A percentile compares a stretch with the other conserved stretches of the same genome.
These are phyloP conservation scores for Macrochelys suwanniensis DNA, from an alignment of 2,797 vertebrate genomes.

Conservation along the genomic window DNA sequence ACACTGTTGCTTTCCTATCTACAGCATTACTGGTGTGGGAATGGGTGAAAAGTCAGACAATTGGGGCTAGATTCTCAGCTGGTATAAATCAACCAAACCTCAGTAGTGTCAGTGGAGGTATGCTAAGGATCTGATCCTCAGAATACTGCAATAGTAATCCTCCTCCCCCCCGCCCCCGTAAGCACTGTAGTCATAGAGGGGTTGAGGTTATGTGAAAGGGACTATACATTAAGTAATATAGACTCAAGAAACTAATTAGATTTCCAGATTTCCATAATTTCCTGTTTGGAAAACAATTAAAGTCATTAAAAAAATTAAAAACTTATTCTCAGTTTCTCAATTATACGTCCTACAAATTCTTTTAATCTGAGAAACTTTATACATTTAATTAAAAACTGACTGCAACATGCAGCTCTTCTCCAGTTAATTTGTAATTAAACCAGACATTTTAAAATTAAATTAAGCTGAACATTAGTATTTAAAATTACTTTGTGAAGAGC, in stretches of 20 bases:
- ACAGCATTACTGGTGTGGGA: not conserved
- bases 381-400: conserved; percentile 11
- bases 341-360: not conserved
- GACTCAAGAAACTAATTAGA: not conserved
- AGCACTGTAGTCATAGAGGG: not conserved
- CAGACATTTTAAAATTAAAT: conserved; percentile 1
- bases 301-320: not conserved
- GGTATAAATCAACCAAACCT: not conserved
- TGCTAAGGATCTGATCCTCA: not conserved
- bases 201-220: not conserved
- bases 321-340: not conserved
- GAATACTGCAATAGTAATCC: not conserved
- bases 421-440: conserved; percentile 1
- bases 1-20: not conserved
- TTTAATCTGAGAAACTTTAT: not conserved
- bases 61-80: not conserved
- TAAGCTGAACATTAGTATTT: not conserved
- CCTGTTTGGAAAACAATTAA: not conserved
- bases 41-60: not conserved
- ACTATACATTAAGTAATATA: not conserved
- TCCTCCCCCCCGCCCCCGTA: not conserved
- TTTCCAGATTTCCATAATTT: not conserved
- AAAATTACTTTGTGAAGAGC: conserved; percentile 8
- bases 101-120: not conserved
- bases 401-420: not conserved